Evolutionary conservation across 2,113 vertebrate species (phyloP).

Genomic region (Pterocles burchelli): DNA sequence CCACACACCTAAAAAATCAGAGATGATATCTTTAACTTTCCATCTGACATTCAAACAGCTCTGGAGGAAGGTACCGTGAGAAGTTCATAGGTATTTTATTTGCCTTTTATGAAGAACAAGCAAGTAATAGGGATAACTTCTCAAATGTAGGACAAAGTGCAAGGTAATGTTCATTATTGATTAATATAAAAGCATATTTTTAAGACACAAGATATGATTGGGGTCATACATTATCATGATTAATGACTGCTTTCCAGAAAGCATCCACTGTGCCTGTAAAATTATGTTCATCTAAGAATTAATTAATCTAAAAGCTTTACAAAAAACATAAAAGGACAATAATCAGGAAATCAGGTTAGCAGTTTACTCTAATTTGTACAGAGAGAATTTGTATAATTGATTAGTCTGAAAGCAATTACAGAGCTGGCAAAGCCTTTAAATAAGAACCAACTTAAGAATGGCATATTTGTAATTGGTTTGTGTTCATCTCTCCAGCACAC

Average conservation of each 20-base stretch:
- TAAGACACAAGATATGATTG: not conserved
- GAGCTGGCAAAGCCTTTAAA: conserved; percentile 25
- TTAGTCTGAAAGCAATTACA: not conserved
- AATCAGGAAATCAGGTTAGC: not conserved
- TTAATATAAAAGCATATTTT: conserved; percentile 1
- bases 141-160: not conserved
- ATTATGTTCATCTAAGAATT: conserved; percentile 1
- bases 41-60: not conserved
- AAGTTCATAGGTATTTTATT: not conserved
- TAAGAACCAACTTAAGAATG: not conserved
- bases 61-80: not conserved
- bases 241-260: conserved; percentile 20
- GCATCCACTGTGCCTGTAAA: not conserved
- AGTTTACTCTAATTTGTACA: not conserved
- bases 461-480: not conserved
- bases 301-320: conserved; percentile 46
- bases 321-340: conserved; percentile 27
- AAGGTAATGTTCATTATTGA: not conserved
- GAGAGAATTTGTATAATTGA: conserved; percentile 23
- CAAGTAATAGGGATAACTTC: not conserved
- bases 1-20: not conserved
- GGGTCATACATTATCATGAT: not conserved
- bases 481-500: not conserved
- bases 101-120: not conserved
- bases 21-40: not conserved